Evolutionary conservation across 2,888 invertebrate species (phyloP), one percentile per base, ranked within the genome.

Genomic region (Pseudanteris insignis): DNA sequence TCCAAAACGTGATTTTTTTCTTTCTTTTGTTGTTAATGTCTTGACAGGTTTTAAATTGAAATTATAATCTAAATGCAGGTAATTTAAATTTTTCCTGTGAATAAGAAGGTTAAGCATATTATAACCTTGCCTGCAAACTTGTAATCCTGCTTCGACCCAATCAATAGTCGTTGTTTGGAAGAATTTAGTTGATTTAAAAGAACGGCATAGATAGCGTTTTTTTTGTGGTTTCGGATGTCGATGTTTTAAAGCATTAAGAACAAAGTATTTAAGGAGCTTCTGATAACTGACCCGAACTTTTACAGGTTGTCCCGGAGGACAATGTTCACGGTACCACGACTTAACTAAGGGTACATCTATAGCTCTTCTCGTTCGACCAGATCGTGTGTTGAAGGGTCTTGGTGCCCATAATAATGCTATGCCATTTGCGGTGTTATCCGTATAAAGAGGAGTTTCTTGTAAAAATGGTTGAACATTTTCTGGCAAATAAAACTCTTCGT

Each of bases 11-110:
- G 98, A 98, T 78, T 99, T 99, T 83, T 99, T 99, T 81, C 99
- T 88, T 80, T 99, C 99, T 78, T 99, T 99, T 0, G 99, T 99
- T 0, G 99, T 99, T 62, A 99, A 84, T 0, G 99, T 99, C 80
- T 99, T 99, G 0, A 99, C 99, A 0, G 99, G 99, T 79, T 99
- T 99, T 81, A 99, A 86, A 81, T 99, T 99, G 81, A 99, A 99
- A 81, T 99, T 99, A 81, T 99, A 99, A 83, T 99, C 99, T 81
- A 99, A 86, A 86, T 99, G 99, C 18, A 99, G 86, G 76, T 99
- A 99, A 81, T 99, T 99, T 58, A 99, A 86, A 82, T 99, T 99
- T 83, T 99, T 99, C 62, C 99, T 90, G 81, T 99, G 99, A 75
- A 99, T 99, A 65, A 99, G 84, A 61, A 99, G 84, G 81, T 99